Evolutionary conservation across 2,797 vertebrate species (phyloP).

Genomic region (Sebastes elongatus): DNA sequence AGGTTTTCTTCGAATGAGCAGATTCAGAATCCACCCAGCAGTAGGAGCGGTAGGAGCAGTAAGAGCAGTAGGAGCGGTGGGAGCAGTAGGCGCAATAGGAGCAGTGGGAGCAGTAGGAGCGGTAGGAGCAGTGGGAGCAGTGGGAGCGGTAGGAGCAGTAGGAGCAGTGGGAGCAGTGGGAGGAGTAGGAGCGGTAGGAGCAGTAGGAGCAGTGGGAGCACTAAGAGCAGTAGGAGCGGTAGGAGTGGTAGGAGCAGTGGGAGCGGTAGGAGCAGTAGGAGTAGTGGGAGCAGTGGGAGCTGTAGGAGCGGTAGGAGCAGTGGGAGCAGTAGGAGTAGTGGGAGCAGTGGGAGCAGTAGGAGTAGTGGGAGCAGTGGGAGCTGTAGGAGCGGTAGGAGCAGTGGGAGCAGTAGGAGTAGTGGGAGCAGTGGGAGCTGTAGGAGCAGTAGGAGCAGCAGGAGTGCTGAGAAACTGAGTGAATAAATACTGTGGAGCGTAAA

Average conservation of each 20-base stretch:
- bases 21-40: not conserved
- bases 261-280: fast-evolving
- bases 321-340: too few relatives aligned
- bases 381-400: fast-evolving
- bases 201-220: fast-evolving
- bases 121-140: fast-evolving
- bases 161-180: fast-evolving
- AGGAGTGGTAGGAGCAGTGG: fast-evolving
- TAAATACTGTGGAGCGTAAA: not conserved
- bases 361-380: fast-evolving
- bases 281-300: fast-evolving
- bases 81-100: fast-evolving
- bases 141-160: fast-evolving
- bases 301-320: fast-evolving
- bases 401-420: fast-evolving
- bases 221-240: fast-evolving
- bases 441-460: fast-evolving
- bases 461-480: not conserved
- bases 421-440: fast-evolving
- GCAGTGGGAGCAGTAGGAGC: fast-evolving
- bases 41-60: too few relatives aligned
- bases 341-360: too few relatives aligned
- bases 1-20: not conserved
- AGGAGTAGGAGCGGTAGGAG: fast-evolving
- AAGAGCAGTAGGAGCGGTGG: fast-evolving